Evolutionary conservation across 2,888 invertebrate species (phyloP).

Genomic region (Chaetogeoica ovagalla): DNA sequence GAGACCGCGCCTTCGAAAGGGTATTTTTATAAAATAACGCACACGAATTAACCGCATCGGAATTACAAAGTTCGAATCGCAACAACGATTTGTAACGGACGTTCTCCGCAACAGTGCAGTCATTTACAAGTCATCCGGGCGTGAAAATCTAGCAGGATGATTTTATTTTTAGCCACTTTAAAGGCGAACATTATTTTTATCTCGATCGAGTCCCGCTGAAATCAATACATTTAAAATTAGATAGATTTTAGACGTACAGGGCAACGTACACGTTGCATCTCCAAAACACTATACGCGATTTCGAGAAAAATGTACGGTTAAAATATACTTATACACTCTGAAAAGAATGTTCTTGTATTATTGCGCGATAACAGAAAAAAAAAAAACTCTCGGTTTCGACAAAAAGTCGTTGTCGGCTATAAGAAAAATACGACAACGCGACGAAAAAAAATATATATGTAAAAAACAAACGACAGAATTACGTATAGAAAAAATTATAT

Average conservation of each 20-base stretch:
- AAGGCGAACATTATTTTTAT: conserved; percentile 19
- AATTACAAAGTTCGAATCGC: too few species aligned
- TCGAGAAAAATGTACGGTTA: not conserved
- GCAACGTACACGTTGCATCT: too few species aligned
- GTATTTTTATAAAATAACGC: too few species aligned
- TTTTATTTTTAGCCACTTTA: conserved; percentile 25
- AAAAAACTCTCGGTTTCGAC: too few species aligned
- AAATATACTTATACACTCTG: not conserved
- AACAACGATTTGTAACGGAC: not conserved
- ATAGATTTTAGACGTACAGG: not conserved
- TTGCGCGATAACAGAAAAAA: too few species aligned
- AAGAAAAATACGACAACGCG: too few species aligned
- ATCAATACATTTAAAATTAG: conserved; percentile 39
- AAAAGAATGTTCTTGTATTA: not conserved
- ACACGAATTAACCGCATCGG: too few species aligned
- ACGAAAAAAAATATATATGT: too few species aligned
- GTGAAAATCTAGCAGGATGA: not conserved
- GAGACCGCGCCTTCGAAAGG: too few species aligned
- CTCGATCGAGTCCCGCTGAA: not conserved
- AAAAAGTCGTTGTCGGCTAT: too few species aligned
- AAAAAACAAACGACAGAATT: too few species aligned
- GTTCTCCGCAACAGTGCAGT: not conserved
- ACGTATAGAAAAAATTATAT: too few species aligned
- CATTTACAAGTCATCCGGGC: not conserved
- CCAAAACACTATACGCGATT: not conserved